Evolutionary conservation across 2,797 vertebrate species (phyloP).

Genomic region (Hephaestus fuliginosus): DNA sequence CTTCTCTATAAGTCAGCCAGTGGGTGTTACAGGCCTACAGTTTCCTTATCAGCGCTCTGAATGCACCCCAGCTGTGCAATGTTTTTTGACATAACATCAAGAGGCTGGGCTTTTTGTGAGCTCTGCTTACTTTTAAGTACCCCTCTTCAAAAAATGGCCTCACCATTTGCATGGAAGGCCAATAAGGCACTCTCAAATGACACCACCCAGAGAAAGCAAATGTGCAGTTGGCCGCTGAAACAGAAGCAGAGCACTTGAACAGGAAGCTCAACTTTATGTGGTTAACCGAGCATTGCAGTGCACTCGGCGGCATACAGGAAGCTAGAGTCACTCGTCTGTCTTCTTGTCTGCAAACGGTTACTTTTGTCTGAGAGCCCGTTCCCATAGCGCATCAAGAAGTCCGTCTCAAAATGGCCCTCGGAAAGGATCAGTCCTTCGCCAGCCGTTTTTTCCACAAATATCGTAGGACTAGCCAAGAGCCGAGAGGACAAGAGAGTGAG

Average conservation of each 20-base stretch:
- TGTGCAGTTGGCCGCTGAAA: constrained; percentile 27
- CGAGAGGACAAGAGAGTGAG: constrained; percentile 87
- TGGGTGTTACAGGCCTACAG: constrained; percentile 25
- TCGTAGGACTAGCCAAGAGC: constrained; percentile 89
- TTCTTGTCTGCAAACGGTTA: constrained; percentile 62
- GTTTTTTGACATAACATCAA: constrained; percentile 41
- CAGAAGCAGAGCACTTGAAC: constrained; percentile 68
- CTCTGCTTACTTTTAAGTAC: background rate
- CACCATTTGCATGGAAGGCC: constrained; percentile 1
- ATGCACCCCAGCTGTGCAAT: constrained; percentile 22
- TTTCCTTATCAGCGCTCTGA: constrained; percentile 55
- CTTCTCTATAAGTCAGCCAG: constrained; percentile 24
- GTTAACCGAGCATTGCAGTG: constrained; percentile 79
- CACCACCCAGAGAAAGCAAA: constrained; percentile 24
- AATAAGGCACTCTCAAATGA: constrained; percentile 17
- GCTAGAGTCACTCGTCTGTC: constrained; percentile 75
- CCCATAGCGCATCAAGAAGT: constrained; percentile 21
- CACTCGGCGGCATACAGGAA: constrained; percentile 91
- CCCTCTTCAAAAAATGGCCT: background rate
- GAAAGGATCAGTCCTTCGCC: constrained; percentile 90
- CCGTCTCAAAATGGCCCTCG: constrained; percentile 88
- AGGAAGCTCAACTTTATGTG: constrained; percentile 85
- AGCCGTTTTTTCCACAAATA: constrained; percentile 92
- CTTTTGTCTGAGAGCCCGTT: constrained; percentile 53
- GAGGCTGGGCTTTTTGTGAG: constrained; percentile 1